A percentile compares a stretch with the other conserved stretches of the same genome.
phyloP scores from a whole-genome alignment of 1,140 invertebrate genomes.

The Luehdorfia chinensis region DNA sequence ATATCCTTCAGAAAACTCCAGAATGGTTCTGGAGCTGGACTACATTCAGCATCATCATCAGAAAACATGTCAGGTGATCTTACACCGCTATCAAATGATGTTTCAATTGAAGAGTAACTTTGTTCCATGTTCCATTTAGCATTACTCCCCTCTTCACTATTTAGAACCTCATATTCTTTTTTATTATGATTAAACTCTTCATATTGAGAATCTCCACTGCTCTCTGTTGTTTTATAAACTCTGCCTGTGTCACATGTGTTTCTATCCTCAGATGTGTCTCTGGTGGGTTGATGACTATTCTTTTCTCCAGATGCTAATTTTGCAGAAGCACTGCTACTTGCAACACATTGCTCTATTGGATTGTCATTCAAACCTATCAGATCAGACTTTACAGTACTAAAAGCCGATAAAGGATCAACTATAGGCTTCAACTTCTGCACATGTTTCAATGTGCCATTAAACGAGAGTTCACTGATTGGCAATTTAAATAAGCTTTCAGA shows the following conservation, averaged over 20 bases:
- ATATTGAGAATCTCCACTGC: slow-evolving; percentile 44
- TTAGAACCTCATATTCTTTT: slow-evolving; percentile 21
- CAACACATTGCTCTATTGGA: neutral
- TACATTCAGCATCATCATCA: slow-evolving; percentile 47
- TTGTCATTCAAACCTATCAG: slow-evolving; percentile 9
- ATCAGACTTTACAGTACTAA: slow-evolving; percentile 40
- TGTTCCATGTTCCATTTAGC: slow-evolving; percentile 60
- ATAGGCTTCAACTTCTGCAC: slow-evolving; percentile 69
- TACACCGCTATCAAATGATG: slow-evolving; percentile 69
- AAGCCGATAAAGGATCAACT: slow-evolving; percentile 58
- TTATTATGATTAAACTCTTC: slow-evolving; percentile 40
- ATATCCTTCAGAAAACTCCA: slow-evolving; percentile 61
- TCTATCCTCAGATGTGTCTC: slow-evolving; percentile 30
- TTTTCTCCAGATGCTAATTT: slow-evolving; percentile 13
- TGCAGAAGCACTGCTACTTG: slow-evolving; percentile 8
- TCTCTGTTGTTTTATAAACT: slow-evolving; percentile 36
- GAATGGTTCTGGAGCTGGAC: slow-evolving; percentile 39
- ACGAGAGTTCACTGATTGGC: slow-evolving; percentile 67
- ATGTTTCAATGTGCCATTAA: slow-evolving; percentile 72
- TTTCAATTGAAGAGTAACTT: slow-evolving; percentile 64
- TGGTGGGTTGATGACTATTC: slow-evolving; percentile 11
- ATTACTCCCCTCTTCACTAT: slow-evolving; percentile 33
- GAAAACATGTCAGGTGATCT: slow-evolving; percentile 79
- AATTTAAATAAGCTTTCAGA: slow-evolving; percentile 64
- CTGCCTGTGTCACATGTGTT: slow-evolving; percentile 30